Evolutionary conservation across 2,113 vertebrate species (phyloP), one percentile per base, ranked within the genome.

Genomic region (Atherinomorus stipes): DNA sequence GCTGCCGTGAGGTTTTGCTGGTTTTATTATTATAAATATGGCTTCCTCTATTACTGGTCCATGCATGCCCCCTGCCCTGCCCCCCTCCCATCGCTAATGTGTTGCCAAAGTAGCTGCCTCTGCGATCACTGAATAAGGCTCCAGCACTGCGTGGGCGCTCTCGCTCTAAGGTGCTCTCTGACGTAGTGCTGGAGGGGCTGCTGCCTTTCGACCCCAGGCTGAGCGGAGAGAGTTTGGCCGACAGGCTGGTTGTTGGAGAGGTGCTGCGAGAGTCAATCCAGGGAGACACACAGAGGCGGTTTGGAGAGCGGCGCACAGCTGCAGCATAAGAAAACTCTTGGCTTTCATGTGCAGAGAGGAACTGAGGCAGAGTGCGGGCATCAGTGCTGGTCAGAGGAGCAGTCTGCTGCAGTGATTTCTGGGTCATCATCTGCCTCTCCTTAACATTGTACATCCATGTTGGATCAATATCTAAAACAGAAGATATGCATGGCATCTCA

Each of bases 141-240:
- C 90, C 92, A 2, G 90, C 91, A 6, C 91, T 92, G 0, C 81
- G 83, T 13, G 92, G 93, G 11, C 91, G 88, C 49, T 99, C 96
- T 74, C 93, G 90, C 74, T 99, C 97, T 0, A 85, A 94, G 16
- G 94, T 65, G 56, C 92, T 96, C 76, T 98, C 97, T 0, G 95
- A 96, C n/a, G 95, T 93, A 0, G 96, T 95, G 87, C 97, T 99
- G 82, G 96, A 97, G 12, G 96, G 94, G 74, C 96, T 97, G 90
- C 97, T 99, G 67, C 96, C 96, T 89, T 94, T 97, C 5, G 97
- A 99, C 78, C 95, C 96, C 73, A 98, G 88, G n/a, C 96, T 94
- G 16, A 98, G 80, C 0, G 92, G 91, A 0, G 95, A 95, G 54
- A 99, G 89, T 91, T 95, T 96, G 85, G 93, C 91, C 7, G 92